These are phyloP conservation scores for Idaea aversata DNA, from an alignment of 2,888 invertebrate genomes.

Conservation along the genomic window DNA sequence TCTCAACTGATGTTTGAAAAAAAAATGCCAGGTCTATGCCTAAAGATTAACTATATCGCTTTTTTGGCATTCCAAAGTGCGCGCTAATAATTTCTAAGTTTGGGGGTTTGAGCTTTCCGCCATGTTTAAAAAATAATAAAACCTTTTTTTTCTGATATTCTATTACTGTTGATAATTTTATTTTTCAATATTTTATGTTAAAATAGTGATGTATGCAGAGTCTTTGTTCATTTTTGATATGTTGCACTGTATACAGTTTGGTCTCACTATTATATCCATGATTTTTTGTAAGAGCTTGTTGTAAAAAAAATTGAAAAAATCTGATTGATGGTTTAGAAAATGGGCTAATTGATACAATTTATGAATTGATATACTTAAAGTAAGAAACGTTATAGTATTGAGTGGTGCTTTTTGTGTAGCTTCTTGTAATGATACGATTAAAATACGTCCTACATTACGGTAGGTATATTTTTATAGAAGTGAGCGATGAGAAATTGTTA, in stretches of 20 bases:
- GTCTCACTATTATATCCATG: not conserved
- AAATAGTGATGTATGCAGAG: not conserved
- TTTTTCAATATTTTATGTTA: not conserved
- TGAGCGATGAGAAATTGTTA: not conserved
- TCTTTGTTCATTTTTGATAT: not conserved
- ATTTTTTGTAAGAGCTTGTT: not conserved
- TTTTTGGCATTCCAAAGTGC: not conserved
- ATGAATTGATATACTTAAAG: not conserved
- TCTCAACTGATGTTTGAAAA: constrained; percentile 13
- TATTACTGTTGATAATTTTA: not conserved
- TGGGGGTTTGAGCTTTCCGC: too few species aligned
- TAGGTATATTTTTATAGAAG: not conserved
- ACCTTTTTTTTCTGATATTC: not conserved
- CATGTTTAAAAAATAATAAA: too few species aligned
- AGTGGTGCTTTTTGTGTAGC: not conserved
- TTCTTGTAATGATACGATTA: not conserved
- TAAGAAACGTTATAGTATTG: not conserved
- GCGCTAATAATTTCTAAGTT: not conserved
- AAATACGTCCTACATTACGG: not conserved
- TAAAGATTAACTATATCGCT: not conserved
- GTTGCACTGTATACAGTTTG: not conserved
- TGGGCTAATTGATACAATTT: not conserved
- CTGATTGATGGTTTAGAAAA: not conserved
- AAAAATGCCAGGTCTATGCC: not conserved
- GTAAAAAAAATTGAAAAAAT: not conserved